Percentiles rank a stretch among this genome's conserved stretches.
Conservation (phyloP, 2,797 vertebrate genomes). For the Enteromius anoplus region DNA sequence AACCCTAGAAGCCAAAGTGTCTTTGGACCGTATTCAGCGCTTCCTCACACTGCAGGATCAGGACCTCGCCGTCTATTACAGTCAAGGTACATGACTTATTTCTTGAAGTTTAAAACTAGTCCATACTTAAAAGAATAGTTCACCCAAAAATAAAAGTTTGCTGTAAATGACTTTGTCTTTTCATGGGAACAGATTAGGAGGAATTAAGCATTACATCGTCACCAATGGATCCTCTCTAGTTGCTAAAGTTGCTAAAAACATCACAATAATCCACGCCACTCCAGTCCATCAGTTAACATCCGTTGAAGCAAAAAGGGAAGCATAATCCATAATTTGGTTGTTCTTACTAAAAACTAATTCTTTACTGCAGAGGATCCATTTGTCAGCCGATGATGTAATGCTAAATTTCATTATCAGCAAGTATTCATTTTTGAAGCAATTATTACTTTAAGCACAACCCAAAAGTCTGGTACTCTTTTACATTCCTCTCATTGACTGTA, state of each 20-base stretch:
- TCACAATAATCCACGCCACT: neutral
- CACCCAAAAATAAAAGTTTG: neutral
- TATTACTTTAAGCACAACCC: neutral
- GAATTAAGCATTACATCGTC: neutral
- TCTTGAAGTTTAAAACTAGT: neutral
- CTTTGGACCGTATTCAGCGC: slow-evolving; percentile 88
- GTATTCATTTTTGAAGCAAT: neutral
- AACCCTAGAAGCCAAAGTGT: slow-evolving; percentile 92
- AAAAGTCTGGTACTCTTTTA: neutral
- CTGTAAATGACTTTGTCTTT: neutral
- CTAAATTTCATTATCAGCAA: neutral
- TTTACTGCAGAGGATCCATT: neutral
- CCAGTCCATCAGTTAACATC: neutral
- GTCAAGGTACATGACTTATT: slow-evolving; percentile 72
- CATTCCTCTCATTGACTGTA: neutral
- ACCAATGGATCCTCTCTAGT: neutral
- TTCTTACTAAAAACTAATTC: neutral
- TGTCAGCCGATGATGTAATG: neutral
- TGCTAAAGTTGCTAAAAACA: neutral
- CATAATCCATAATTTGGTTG: neutral
- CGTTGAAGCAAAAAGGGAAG: neutral
- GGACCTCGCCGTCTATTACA: slow-evolving; percentile 85
- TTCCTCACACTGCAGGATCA: slow-evolving; percentile 87
- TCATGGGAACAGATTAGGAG: neutral
- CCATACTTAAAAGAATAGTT: neutral